Evolutionary conservation across 2,113 vertebrate species (phyloP).

Genomic region (Callocephalon fimbriatum): DNA sequence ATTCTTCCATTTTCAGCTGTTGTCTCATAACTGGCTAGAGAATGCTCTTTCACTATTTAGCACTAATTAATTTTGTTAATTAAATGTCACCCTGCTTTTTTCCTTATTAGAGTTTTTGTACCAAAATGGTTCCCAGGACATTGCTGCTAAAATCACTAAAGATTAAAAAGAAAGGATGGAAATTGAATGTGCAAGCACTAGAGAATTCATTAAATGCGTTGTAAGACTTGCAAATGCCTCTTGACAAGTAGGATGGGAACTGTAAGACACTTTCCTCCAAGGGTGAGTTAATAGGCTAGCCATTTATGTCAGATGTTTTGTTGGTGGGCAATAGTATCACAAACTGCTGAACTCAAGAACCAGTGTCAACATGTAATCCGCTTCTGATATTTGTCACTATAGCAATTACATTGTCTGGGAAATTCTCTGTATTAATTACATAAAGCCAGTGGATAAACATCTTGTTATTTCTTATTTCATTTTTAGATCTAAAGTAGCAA

Average conservation of each 20-base stretch:
- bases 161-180: constrained; percentile 61
- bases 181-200: constrained; percentile 53
- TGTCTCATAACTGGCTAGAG: constrained; percentile 57
- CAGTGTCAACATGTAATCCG: not conserved
- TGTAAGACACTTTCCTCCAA: not conserved
- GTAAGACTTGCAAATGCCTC: constrained; percentile 50
- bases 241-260: constrained; percentile 36
- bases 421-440: not conserved
- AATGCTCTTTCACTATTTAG: constrained; percentile 57
- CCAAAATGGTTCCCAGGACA: constrained; percentile 58
- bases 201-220: constrained; percentile 47
- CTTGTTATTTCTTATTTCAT: not conserved
- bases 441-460: not conserved
- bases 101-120: constrained; percentile 61
- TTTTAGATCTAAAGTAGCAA: not conserved
- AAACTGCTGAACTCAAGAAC: not conserved
- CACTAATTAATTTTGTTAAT: constrained; percentile 73
- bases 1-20: constrained; percentile 54
- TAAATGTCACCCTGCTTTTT: constrained; percentile 67
- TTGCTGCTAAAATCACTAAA: constrained; percentile 52
- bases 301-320: not conserved
- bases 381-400: not conserved
- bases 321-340: not conserved
- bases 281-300: constrained; percentile 13
- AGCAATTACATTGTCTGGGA: not conserved